Evolutionary conservation across 2,888 invertebrate genomes (phyloP).

Genomic region (Yponomeuta evonymella): DNA sequence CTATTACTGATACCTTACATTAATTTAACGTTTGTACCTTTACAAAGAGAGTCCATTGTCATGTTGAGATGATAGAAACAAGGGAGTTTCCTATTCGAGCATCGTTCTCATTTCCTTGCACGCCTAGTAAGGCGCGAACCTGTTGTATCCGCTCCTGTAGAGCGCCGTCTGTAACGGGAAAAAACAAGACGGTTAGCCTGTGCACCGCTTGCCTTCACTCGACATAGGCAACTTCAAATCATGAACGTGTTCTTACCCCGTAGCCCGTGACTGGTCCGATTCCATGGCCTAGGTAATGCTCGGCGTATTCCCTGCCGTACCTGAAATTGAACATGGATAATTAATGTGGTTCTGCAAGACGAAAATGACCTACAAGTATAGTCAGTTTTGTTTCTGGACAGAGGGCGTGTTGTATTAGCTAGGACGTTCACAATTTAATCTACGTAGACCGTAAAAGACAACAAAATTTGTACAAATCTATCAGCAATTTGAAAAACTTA

Average conservation of each 20-base stretch:
- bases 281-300: conserved; percentile 95
- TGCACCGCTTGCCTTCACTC: not conserved
- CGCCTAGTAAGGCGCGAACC: conserved; percentile 92
- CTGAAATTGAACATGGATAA: conserved; percentile 57
- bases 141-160: conserved; percentile 95
- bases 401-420: too few relatives aligned
- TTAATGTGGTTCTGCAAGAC: too few relatives aligned
- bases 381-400: not conserved
- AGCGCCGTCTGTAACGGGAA: conserved; percentile 86
- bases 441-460: too few relatives aligned
- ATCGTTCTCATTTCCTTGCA: conserved; percentile 52
- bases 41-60: conserved; percentile 76
- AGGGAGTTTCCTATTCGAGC: conserved; percentile 68
- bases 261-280: conserved; percentile 98
- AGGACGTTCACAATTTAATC: too few relatives aligned
- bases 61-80: conserved; percentile 64
- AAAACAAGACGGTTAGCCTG: conserved; percentile 12
- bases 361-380: not conserved
- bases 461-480: too few relatives aligned
- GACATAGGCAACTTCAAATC: not conserved
- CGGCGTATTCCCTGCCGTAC: conserved; percentile 93
- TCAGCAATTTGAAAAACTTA: too few relatives aligned
- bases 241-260: conserved; percentile 82
- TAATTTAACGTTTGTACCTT: conserved; percentile 69
- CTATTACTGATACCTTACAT: conserved; percentile 64